Base-by-base conservation (phyloP, 2,113 vertebrate species). In the Cyphomyrus discorhynchus region DNA sequence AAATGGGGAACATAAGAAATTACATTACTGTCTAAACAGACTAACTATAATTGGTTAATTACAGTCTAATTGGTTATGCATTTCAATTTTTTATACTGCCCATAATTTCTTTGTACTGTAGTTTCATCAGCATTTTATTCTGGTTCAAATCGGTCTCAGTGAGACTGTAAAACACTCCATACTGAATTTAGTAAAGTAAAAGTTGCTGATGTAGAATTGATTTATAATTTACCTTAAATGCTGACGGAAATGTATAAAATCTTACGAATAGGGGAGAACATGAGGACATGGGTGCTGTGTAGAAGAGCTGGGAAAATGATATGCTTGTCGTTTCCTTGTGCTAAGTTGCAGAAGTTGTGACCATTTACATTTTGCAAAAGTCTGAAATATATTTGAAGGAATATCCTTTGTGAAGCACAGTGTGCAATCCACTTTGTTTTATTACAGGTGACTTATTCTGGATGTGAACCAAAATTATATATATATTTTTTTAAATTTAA, bases 141-240 rank as follows among this genome's bases (percentile, higher is more conserved):
- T 45, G 9, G 9, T n/a, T 58, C 39, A 46, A 3, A 0, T 87
- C 24, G 13, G 86, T 10, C 10, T 53, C 17, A 0, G 27, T 87
- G 15, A 39, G 31, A 3, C 49, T 39, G 9, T n/a, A 46, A 85
- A 85, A 49, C 15, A 56, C 49, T 46, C 39, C 31, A 52, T 19
- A 31, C 11, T 3, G 56, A 49, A 13, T 39, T 82, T 89, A 94
- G 92, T 94, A 91, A 94, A 92, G 91, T 56, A 88, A n/a, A 17
- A 85, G 50, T 62, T 92, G 89, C 91, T 91, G 91, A 46, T 91
- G 58, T 58, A 91, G 49, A 94, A 94, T 47, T 92, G 93, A 94
- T 94, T 92, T 91, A 90, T 87, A 90, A 90, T 92, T 85, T 93
- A 91, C 92, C 92, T 87, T 89, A 92, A 90, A 93, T 89, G 90